phyloP scores from a whole-genome alignment of 2,888 invertebrate genomes.

The Theristus sp. region DNA sequence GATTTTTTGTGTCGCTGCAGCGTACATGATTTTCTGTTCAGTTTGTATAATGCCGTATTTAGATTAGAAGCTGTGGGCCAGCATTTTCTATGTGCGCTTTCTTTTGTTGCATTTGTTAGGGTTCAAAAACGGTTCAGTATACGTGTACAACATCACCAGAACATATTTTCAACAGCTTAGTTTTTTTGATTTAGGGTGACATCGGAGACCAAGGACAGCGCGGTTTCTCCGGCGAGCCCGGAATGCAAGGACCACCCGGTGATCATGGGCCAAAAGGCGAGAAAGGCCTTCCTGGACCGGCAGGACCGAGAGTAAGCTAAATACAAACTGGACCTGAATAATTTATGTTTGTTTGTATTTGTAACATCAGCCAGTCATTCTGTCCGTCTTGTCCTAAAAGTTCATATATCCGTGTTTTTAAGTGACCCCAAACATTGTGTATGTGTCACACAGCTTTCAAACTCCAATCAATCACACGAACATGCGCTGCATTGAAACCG shows the following conservation, averaged over 20 bases:
- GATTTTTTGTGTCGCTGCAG: too few relatives aligned
- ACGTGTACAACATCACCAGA: too few relatives aligned
- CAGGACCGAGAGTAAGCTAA: neutral
- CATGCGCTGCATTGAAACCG: too few relatives aligned
- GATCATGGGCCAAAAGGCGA: conserved; percentile 22
- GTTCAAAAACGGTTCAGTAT: neutral
- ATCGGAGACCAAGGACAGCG: conserved; percentile 10
- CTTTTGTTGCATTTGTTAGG: neutral
- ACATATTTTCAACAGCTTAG: neutral
- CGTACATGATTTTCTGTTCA: too few relatives aligned
- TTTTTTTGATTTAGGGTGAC: neutral
- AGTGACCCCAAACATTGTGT: too few relatives aligned
- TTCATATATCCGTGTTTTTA: too few relatives aligned
- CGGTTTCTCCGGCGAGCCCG: conserved; percentile 14
- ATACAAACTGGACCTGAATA: neutral
- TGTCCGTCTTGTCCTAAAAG: too few relatives aligned
- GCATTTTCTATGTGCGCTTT: neutral
- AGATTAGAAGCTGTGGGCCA: too few relatives aligned
- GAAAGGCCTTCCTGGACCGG: conserved; percentile 10
- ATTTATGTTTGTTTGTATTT: neutral
- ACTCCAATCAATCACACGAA: too few relatives aligned
- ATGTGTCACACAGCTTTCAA: too few relatives aligned
- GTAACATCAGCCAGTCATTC: too few relatives aligned
- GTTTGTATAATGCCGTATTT: too few relatives aligned
- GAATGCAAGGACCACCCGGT: conserved; percentile 21